Evolutionary conservation across 2,888 invertebrate genomes (phyloP), one percentile per base, ranked within the genome.

Genomic region (Chrysotoxum bicinctum): DNA sequence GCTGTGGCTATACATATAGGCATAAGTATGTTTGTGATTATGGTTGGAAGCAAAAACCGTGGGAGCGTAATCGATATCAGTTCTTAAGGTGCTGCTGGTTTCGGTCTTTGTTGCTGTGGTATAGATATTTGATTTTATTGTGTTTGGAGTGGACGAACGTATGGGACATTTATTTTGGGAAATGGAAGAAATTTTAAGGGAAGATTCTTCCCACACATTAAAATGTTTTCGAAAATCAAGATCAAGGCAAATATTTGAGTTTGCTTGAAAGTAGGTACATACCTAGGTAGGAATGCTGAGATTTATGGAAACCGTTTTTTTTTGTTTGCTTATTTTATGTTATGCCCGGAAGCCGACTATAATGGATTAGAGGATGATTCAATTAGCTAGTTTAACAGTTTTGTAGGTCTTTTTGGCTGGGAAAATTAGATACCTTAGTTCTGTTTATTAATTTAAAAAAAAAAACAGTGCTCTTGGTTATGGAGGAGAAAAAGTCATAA

Each of bases 31-130:
- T 75, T 52, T 40, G 50, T 16, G 48, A 72, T 52, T 40, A 50
- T 79, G 81, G 73, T 62, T 85, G 68, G 72, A 77, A 30, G 69
- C 35, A 9, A 62, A 64, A 77, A 85, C 87, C 87, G 87, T 87
- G 87, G 87, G 87, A 87, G 86, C 87, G 87, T 81, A 87, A 87
- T 87, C 87, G 81, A 87, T 87, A 87, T 87, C 78, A 78, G 64
- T 73, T 81, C n/a, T 35, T 73, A 43, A 58, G 50, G 48, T 43
- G 26, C 75, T 84, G 50, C 43, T 68, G 60, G 62, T 37, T 43
- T 16, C 14, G 37, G 52, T 43, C 37, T 69, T 43, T 56, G 12
- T 76, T 58, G 54, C 32, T 60, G 7, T 62, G 12, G 6, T 58
- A 12, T 52, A n/a, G n/a, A n/a, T 52, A 45, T 69, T 84, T 74